Percentiles rank a stretch among this genome's conserved stretches.
Evolutionary conservation across 2,888 invertebrate species (phyloP).

Genomic region (Dolichopus griseipennis): DNA sequence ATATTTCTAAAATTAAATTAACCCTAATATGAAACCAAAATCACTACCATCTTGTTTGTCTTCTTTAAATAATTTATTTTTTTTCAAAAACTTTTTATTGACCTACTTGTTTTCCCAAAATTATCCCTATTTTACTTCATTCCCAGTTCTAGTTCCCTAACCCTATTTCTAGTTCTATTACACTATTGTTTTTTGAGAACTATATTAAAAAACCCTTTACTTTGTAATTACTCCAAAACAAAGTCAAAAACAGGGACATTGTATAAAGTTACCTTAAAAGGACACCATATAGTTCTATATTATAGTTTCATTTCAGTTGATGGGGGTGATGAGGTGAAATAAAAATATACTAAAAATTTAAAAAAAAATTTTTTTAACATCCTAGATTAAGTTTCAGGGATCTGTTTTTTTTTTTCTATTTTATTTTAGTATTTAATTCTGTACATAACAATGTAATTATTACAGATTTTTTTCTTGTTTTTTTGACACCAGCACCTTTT

Average conservation of each 20-base stretch:
- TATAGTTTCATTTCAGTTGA: too few relatives aligned
- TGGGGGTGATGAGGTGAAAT: too few relatives aligned
- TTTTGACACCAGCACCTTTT: too few relatives aligned
- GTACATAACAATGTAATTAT: slow-evolving; percentile 4
- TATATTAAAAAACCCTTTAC: neutral
- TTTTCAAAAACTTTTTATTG: neutral
- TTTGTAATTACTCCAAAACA: neutral
- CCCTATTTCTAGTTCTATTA: too few relatives aligned
- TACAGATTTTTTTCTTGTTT: neutral
- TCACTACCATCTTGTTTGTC: neutral
- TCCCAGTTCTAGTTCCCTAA: too few relatives aligned
- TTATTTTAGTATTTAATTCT: neutral
- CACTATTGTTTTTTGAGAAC: neutral
- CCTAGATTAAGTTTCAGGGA: neutral
- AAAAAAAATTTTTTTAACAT: neutral
- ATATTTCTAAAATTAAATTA: neutral
- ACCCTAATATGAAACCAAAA: neutral
- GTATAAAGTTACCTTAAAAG: neutral
- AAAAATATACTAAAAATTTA: too few relatives aligned
- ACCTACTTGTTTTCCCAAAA: too few relatives aligned
- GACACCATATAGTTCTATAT: neutral
- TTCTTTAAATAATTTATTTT: neutral
- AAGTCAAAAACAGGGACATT: too few relatives aligned
- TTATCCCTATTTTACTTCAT: neutral
- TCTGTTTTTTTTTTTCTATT: neutral